Evolutionary conservation across 2,113 vertebrate genomes (phyloP), one percentile per base, ranked within the genome.

Genomic region (Elanus axillaris): DNA sequence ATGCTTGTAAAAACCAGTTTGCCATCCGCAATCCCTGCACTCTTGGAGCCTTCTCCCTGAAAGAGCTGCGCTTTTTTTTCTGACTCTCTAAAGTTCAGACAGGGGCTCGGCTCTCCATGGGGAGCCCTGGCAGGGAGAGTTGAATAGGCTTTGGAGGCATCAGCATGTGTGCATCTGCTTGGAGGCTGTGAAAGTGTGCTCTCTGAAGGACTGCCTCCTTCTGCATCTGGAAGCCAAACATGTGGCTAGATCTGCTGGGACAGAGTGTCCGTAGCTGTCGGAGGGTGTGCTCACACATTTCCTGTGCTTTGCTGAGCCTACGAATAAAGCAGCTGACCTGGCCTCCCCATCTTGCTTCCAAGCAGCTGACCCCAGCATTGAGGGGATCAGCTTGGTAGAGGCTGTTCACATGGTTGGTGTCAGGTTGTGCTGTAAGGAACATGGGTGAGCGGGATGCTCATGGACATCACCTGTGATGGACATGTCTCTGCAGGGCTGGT

Each of bases 221-320:
- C 64, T 72, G 53, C 66, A 77, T 78, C 59, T 91, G 64, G 60
- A 88, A 77, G 36, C 38, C 71, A 88, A 78, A 74, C 6, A 1
- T 45, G 36, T 23, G 10, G 19, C 53, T 63, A 34, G 48, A 63
- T 88, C 55, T 73, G 53, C 38, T 12, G 26, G 38, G 45, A 26
- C 25, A 55, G 38, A 38, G 43, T 0, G 0, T 64, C 60, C 0
- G 0, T 63, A 80, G 34, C 63, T 91, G 42, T 23, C 0, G 25
- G 21, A 77, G 34, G 18, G 16, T 1, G 8, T 77, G 74, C 59
- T 84, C 64, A 76, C 31, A 43, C 7, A 38, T 77, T 91, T 77
- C 74, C 77, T 67, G n/a, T 67, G 47, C 67, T 90, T 63, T 86
- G 27, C 81, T 78, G 36, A 43, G 60, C 40, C n/a, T 55, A 3